phyloP scores from a whole-genome alignment of 2,113 vertebrate species.

The Grammomys dolichurus region DNA sequence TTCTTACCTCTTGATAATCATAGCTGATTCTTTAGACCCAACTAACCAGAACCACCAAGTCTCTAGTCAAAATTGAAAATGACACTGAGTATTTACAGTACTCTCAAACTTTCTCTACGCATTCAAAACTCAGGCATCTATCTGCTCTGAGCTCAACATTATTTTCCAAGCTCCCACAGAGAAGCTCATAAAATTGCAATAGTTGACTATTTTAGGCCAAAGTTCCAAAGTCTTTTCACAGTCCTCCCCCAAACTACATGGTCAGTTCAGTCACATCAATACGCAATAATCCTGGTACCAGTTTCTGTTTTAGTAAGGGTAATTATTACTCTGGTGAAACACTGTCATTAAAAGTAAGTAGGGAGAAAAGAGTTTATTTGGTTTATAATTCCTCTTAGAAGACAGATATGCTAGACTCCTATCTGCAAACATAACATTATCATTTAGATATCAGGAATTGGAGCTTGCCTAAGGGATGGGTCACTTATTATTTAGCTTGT shows the following conservation, averaged over 20 bases:
- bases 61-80: neutral
- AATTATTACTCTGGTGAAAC: neutral
- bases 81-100: neutral
- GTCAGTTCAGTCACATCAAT: neutral
- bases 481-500: too few species aligned
- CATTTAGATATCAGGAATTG: too few species aligned
- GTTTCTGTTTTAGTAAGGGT: neutral
- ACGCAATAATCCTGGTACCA: neutral
- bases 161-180: neutral
- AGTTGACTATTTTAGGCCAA: neutral
- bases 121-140: neutral
- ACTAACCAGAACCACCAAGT: neutral
- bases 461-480: too few species aligned
- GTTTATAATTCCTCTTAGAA: too few species aligned
- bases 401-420: too few species aligned
- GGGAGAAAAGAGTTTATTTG: too few species aligned
- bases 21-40: neutral
- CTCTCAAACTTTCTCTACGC: neutral
- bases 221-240: neutral
- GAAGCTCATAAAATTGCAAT: neutral
- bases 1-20: neutral
- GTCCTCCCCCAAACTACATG: neutral
- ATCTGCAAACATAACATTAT: too few species aligned
- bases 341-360: neutral
- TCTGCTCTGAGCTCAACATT: neutral